Conservation (phyloP, 2,113 vertebrate genomes). For the Scolopax mira region DNA sequence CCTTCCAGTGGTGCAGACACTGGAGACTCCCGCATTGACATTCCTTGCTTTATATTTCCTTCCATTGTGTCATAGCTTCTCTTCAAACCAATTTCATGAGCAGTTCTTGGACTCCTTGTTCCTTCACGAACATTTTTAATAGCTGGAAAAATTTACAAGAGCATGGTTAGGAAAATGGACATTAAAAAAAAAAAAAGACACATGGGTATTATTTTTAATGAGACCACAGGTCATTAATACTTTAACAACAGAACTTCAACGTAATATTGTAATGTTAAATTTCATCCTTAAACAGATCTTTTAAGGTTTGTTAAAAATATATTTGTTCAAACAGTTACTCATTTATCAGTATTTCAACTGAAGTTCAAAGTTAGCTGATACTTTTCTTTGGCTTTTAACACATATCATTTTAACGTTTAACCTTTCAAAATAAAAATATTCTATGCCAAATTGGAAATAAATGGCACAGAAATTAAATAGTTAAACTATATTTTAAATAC, state of each 20-base stretch:
- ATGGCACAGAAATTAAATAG: background rate
- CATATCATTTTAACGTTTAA: background rate
- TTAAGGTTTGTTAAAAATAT: background rate
- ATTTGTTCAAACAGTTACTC: background rate
- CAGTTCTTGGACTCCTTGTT: constrained; percentile 90
- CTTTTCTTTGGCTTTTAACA: background rate
- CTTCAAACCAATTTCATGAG: constrained; percentile 87
- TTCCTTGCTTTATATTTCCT: constrained; percentile 83
- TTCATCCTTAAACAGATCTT: background rate
- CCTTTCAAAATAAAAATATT: background rate
- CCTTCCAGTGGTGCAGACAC: constrained; percentile 88
- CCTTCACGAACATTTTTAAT: constrained; percentile 95
- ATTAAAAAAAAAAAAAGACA: background rate
- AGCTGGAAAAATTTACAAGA: constrained; percentile 71
- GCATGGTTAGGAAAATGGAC: background rate
- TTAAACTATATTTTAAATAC: background rate
- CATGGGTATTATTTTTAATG: background rate
- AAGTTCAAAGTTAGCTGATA: background rate
- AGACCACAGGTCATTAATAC: background rate
- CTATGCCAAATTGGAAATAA: background rate
- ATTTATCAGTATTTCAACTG: background rate
- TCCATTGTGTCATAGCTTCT: constrained; percentile 94
- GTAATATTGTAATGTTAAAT: background rate
- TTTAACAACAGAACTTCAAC: background rate
- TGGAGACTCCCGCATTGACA: constrained; percentile 84